phyloP scores from a whole-genome alignment of 2,888 invertebrate species.

The Lithophane semibrunnea region DNA sequence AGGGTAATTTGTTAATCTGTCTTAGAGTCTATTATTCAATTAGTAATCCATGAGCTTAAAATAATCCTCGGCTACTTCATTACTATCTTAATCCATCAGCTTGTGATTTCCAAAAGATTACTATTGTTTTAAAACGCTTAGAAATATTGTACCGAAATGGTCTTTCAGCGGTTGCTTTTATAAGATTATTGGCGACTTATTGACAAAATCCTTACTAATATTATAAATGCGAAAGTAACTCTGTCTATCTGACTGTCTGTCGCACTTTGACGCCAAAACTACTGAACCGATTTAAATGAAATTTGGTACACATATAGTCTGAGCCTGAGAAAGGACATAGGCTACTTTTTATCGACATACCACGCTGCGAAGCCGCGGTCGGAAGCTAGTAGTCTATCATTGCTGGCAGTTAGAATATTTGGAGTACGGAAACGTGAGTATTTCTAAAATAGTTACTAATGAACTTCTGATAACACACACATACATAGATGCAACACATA shows the following conservation, averaged over 20 bases:
- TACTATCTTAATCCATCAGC: conserved; percentile 38
- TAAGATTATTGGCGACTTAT: conserved; percentile 26
- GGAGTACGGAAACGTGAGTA: neutral
- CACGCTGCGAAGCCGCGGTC: too few species aligned
- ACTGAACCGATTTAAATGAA: too few species aligned
- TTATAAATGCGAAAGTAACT: too few species aligned
- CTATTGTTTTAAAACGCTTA: conserved; percentile 43
- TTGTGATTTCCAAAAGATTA: conserved; percentile 14
- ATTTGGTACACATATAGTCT: too few species aligned
- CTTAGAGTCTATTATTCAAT: conserved; percentile 43
- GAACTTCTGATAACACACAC: neutral
- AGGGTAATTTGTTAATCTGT: conserved; percentile 28
- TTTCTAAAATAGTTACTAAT: neutral
- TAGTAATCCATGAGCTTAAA: conserved; percentile 25
- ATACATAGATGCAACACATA: neutral
- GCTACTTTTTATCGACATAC: too few species aligned
- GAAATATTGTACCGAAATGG: conserved; percentile 15
- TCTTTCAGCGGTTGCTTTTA: conserved; percentile 35
- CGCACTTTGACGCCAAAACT: too few species aligned
- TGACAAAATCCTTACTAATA: neutral
- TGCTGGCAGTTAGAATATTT: neutral
- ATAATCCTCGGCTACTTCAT: conserved; percentile 22
- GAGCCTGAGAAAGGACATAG: too few species aligned
- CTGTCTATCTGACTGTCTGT: too few species aligned
- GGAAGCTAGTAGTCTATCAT: neutral